Evolutionary conservation across 2,797 vertebrate genomes (phyloP), one percentile per base, ranked within the genome.

Genomic region (Enteromius trimaculatus): DNA sequence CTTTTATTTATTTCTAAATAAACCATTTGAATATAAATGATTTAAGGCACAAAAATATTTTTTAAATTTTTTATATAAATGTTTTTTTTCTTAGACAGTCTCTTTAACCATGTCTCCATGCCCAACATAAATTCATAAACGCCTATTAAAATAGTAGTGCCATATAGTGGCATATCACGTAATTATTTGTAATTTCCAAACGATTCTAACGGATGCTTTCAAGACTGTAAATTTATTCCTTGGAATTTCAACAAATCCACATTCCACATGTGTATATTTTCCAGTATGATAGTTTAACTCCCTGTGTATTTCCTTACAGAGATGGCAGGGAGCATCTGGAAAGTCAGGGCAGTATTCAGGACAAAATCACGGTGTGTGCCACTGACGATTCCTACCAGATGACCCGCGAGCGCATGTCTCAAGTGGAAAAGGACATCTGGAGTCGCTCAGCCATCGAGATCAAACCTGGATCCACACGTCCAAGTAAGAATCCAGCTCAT

Each of bases 331-430:
- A 95, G 83, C 89, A 92, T 82, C 94, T 97, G 90, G 94, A 95
- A 91, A 94, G 95, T 87, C 92, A 96, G 89, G 97, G 96, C 64
- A 95, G 94, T 79, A 96, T 97, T 90, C 96, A 93, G 91, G 95
- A 95, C 91, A 96, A 96, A 90, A 96, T 97, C 90, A 96, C 95
- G 0, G 92, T 97, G 84, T 97, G 96, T 87, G 95, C 96, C 89
- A 95, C 95, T 2, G 94, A 96, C 23, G 95, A 96, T 90, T 94
- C 94, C 39, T 95, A 93, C 91, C 96, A 95, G 90, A 92, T 90
- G 64, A 95, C 93, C 39, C 91, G 90, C 64, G 95, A 96, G 87
- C 93, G 90, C 11, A 91, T 94, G 93, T 95, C 95, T 77, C 94
- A 92, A 83, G 95, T 93, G 85, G 95, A 96, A 90, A 95, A 95